Percentiles rank a stretch among this genome's conserved stretches.
These are phyloP conservation scores for Troides helena DNA, from an alignment of 2,888 invertebrate species.

Conservation along the genomic window DNA sequence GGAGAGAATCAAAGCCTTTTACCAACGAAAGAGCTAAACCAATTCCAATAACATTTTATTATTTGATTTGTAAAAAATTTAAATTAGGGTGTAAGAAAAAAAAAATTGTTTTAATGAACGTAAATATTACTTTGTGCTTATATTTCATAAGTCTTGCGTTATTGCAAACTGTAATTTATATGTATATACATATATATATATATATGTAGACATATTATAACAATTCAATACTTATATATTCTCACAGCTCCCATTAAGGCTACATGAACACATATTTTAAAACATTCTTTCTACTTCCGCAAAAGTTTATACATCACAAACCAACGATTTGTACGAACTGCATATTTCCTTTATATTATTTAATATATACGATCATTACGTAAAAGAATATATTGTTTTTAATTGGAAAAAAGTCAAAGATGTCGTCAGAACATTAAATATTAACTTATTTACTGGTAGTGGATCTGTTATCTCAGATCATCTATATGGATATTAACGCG, in stretches of 20 bases:
- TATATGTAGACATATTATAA: constrained; percentile 33
- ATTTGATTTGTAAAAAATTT: no score
- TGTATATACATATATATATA: constrained; percentile 17
- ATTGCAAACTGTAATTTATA: neutral
- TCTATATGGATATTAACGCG: no score
- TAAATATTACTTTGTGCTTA: neutral
- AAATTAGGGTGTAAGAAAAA: no score
- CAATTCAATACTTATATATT: constrained; percentile 51
- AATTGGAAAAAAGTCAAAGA: no score
- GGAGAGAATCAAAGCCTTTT: no score
- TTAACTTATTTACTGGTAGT: no score
- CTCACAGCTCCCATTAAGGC: constrained; percentile 77
- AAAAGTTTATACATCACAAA: constrained; percentile 10
- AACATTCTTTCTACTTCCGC: constrained; percentile 35
- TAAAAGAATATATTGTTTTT: no score
- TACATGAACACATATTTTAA: constrained; percentile 63
- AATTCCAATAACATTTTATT: no score
- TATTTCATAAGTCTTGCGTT: neutral
- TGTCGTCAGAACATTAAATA: no score
- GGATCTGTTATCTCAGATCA: no score
- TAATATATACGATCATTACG: no score
- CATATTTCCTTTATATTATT: neutral
- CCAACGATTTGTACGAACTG: constrained; percentile 10
- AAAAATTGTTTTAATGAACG: neutral
- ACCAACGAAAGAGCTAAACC: no score